Evolutionary conservation across 2,888 invertebrate species (phyloP), one percentile per base, ranked within the genome.

Genomic region (Synergus umbraculus): DNA sequence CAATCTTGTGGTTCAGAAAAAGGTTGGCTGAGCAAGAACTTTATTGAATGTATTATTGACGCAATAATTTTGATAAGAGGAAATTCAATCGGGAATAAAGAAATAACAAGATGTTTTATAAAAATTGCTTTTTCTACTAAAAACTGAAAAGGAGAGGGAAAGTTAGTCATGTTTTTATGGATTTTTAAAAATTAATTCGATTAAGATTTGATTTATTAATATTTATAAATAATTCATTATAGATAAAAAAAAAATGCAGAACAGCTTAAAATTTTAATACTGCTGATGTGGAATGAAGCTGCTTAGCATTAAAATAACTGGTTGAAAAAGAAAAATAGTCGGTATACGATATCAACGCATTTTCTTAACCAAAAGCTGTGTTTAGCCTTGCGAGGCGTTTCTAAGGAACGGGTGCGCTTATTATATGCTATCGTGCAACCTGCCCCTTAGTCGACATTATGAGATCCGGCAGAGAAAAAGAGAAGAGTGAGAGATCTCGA

Each of bases 391-490:
- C 13, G 12, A 46, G 69, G 49, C 37, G 73, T 73, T 73, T 73
- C 73, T 73, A 73, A 73, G 54, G 54, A 73, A 73, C 73, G 73
- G 73, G 73, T 73, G 73, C 73, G 73, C 73, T 73, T 73, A 73
- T 73, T 73, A 73, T 73, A 73, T 73, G 73, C 54, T 54, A 49
- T 73, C 73, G 73, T 73, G 73, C 73, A 73, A 73, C 54, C 73
- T 73, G 73, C 54, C 73, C 73, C 73, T 58, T 73, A 73, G 73
- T 73, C 73, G 73, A 73, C 41, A 73, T 73, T 73, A 73, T 73
- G 73, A 54, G 73, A 58, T 73, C 73, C 73, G 73, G 18, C 49
- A 54, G 54, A 73, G 54, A 49, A 54, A 73, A 73, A 54, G 49
- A 73, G 49, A 49, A 37, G 37, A 22, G 22, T 0, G 22, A 22